Conservation (phyloP, 2,797 vertebrate genomes). For the Sebastes hubbsi region DNA sequence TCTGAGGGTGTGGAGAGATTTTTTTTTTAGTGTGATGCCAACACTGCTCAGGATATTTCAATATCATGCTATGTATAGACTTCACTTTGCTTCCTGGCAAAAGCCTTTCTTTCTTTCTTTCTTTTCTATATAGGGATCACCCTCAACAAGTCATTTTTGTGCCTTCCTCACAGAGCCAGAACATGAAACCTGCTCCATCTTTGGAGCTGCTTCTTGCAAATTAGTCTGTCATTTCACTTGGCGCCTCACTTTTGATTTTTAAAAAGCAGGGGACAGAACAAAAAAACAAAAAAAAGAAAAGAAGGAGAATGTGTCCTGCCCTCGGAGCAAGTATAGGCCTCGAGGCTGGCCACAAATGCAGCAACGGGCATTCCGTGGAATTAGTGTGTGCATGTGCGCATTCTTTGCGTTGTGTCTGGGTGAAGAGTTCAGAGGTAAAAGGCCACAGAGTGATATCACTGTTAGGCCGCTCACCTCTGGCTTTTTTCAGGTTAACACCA, state of each 20-base stretch:
- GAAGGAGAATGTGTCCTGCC: neutral
- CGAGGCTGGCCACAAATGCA: conserved; percentile 23
- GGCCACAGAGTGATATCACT: conserved; percentile 41
- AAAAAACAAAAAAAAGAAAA: neutral
- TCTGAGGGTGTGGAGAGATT: neutral
- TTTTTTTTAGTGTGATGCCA: neutral
- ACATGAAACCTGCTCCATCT: conserved; percentile 8
- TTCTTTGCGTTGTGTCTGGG: conserved; percentile 53
- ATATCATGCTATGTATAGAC: neutral
- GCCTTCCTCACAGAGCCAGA: neutral
- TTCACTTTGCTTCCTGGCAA: neutral
- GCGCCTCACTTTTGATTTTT: conserved; percentile 30
- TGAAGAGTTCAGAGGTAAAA: conserved; percentile 55
- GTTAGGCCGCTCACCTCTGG: conserved; percentile 10
- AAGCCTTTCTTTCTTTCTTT: neutral
- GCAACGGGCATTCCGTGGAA: conserved; percentile 42
- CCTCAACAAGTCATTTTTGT: conserved; percentile 11
- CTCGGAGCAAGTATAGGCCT: conserved; percentile 37
- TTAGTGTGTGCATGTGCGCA: conserved; percentile 55
- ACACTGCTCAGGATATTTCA: neutral
- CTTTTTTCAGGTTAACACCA: neutral
- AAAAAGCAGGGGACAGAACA: neutral
- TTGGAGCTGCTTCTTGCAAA: conserved; percentile 3
- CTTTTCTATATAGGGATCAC: neutral
- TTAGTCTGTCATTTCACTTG: conserved; percentile 31